Base-by-base conservation (phyloP, 2,113 vertebrate genomes). In the Pseudorhombus dupliciocellatus region DNA sequence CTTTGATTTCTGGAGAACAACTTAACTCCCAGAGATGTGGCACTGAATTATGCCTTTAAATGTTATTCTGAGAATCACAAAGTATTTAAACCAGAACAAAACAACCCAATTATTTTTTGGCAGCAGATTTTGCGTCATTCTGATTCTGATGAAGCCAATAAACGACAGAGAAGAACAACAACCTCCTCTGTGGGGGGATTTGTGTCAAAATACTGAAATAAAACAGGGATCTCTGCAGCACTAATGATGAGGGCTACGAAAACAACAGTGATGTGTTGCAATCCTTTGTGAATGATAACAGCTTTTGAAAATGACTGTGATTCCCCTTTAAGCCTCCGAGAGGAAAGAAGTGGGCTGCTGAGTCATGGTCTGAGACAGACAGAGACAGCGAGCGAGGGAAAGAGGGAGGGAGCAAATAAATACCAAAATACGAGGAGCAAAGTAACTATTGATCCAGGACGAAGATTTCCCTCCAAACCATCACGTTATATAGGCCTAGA, bases 351-450 rank as follows among this genome's bases (percentile, higher is more conserved):
- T 6, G 22, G 61, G 52, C 24, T 42, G 55, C 51, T 20, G 70
- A 76, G 56, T 77, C 60, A 67, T 18, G 62, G 58, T 54, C 4
- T 55, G 54, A 70, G 46, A n/a, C 20, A 34, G 24, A 20, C 11
- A n/a, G 7, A 52, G 14, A 21, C 15, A 26, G 15, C 14, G 12
- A 9, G 37, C 11, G 25, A 30, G 37, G 6, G 4, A 34, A 7
- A 59, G 18, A 25, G 5, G 55, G 21, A 51, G 16, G 46, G 25
- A 40, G 18, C 28, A 25, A 61, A 31, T 21, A 48, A 71, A 63
- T 18, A 11, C 0, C 62, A 40, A 53, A 63, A 63, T 28, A 60
- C 60, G 4, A 21, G 15, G 15, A 44, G 54, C 40, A 26, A 11
- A 57, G 8, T 73, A 50, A 56, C 34, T 42, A 28, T 4, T 28